Percentiles rank a stretch among this genome's conserved stretches.
phyloP scores from a whole-genome alignment of 2,797 vertebrate species.

The Antrozous pallidus region DNA sequence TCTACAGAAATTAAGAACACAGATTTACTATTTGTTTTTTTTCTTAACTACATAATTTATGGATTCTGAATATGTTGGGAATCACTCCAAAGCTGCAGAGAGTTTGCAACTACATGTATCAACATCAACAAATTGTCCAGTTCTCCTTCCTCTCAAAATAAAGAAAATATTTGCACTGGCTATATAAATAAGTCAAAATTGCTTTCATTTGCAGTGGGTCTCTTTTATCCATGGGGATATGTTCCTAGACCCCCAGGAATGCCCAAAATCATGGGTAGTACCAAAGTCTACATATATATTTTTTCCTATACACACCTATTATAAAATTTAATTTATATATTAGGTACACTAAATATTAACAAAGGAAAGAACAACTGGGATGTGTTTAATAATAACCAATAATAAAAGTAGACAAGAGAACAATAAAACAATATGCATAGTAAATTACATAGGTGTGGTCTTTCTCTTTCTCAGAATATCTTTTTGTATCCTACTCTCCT shows the following conservation, averaged over 20 bases:
- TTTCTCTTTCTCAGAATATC: neutral
- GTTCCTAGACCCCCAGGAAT: neutral
- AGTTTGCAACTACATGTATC: neutral
- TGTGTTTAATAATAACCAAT: neutral
- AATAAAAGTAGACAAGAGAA: neutral
- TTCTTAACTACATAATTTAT: neutral
- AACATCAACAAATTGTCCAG: neutral
- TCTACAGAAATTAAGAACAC: neutral
- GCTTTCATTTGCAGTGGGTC: neutral
- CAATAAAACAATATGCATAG: neutral
- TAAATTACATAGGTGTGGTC: neutral
- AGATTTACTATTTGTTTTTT: neutral
- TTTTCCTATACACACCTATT: neutral
- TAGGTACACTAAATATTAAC: neutral
- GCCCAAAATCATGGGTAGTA: neutral
- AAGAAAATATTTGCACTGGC: neutral
- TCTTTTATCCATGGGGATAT: neutral
- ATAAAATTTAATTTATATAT: neutral
- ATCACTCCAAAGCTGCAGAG: neutral
- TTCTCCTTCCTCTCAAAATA: neutral
- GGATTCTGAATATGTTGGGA: neutral
- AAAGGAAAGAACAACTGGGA: too few species aligned
- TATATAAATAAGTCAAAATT: neutral
- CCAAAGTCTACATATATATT: neutral
- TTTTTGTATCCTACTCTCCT: neutral